Base-by-base conservation (phyloP, 2,888 invertebrate genomes). In the Steinernema carpocapsae region DNA sequence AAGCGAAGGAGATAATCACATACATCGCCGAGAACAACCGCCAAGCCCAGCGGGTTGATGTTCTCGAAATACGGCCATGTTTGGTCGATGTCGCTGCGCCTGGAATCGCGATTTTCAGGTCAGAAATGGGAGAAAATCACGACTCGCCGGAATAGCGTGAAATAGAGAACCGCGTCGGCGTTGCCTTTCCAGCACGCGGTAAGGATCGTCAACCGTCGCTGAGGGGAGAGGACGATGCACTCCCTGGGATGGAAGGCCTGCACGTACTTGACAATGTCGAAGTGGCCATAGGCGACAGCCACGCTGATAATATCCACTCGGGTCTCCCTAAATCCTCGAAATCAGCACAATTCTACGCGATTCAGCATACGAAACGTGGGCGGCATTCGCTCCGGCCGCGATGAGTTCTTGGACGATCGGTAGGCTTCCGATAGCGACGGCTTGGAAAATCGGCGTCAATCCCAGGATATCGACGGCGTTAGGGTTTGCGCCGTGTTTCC, bases 81-180 rank as follows among this genome's bases (percentile, higher is more conserved):
- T 14, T 22, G 17, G 64, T 64, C 64, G 32, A 64, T 64, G 32
- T 64, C 64, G 29, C 64, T 64, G 17, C 64, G 29, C 64, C 64
- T 64, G n/a, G 10, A 37, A 37, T 37, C 37, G 4, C 4, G 10
- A 37, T 37, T 37, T 37, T 37, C 3, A 10, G 10, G 37, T 37
- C 37, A 10, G 10, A 6, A 2, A 29, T 17, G 29, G 14, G 29
- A 4, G 14, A 64, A 32, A 29, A 10, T 32, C 32, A 32, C 3
- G 2, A 32, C 14, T 32, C 17, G 32, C 64, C 64, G 29, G 26
- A 64, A 64, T 17, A 64, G 17, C 32, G 64, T 64, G 64, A 64
- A 64, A 17, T 32, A 64, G 12, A 64, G 29, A 17, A 64, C 32
- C 4, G 29, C 37, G 32, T 64, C 64, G 1, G 29, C 7, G 32